phyloP scores from a whole-genome alignment of 2,113 vertebrate species.

The Trematocara unimaculatum region DNA sequence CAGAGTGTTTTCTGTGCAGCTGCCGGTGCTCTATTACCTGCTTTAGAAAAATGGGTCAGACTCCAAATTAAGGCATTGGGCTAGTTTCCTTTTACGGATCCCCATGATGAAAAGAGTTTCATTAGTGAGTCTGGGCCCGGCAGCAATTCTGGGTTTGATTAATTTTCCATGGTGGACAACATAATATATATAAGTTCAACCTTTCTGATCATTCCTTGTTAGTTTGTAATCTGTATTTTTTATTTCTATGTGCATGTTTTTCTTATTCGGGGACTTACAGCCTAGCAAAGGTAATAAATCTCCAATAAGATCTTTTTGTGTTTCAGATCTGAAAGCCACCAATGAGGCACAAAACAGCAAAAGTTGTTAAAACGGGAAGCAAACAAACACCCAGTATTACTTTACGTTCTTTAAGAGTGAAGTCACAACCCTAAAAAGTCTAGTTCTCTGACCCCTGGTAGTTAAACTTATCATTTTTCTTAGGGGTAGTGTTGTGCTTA shows the following conservation, averaged over 20 bases:
- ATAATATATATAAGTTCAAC: neutral
- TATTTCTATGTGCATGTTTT: neutral
- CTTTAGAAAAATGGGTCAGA: neutral
- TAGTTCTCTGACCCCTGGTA: neutral
- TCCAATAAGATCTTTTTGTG: neutral
- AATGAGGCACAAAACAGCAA: neutral
- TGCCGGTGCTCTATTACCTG: neutral
- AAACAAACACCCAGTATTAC: neutral
- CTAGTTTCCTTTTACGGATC: neutral
- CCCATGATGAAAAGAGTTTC: neutral
- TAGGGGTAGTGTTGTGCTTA: neutral
- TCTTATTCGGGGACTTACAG: neutral
- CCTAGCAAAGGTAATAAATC: neutral
- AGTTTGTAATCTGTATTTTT: neutral
- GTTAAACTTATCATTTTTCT: neutral
- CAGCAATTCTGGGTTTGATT: neutral
- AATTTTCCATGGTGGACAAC: neutral
- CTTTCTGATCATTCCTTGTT: neutral
- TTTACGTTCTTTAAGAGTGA: neutral
- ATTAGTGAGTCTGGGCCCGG: neutral
- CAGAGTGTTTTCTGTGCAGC: neutral
- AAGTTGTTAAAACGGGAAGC: neutral
- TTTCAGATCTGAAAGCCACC: neutral
- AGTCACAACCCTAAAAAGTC: neutral
- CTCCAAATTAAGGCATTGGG: neutral